Evolutionary conservation across 2,113 vertebrate species (phyloP), one percentile per base, ranked within the genome.

Genomic region (Ceyx melanurus): DNA sequence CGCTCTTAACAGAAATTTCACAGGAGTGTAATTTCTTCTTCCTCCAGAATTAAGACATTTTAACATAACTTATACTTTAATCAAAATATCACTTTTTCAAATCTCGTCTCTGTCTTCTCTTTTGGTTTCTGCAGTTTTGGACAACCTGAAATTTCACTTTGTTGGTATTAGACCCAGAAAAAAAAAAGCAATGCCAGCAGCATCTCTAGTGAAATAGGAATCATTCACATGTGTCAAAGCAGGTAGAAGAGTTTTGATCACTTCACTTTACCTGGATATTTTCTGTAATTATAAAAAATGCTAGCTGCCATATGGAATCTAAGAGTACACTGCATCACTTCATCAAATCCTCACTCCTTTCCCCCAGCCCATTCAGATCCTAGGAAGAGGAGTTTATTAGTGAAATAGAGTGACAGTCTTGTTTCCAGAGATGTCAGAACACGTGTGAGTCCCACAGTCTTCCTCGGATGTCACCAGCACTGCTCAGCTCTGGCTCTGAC

Each of bases 191-290:
- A 74, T 18, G 28, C 76, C 82, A 89, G 37, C 75, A 73, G 53
- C 85, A 90, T 48, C 60, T 77, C 54, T 48, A 68, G 22, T 57
- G 80, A 89, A 93, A 91, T 25, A 66, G 53, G 37, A 87, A 75
- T 90, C 74, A 51, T n/a, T 83, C 42, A n/a, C 17, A 45, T 43
- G 33, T 67, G 61, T 83, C 90, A 91, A 93, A 87, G 74, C 43
- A 95, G 82, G 71, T 89, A 75, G 82, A 89, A 86, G 54, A 68
- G 28, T 91, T 94, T 90, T 86, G 53, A 89, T 89, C 35, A 79
- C 33, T 85, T 96, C 75, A 53, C 43, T 94, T 82, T 61, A 92
- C n/a, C 43, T 60, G 42, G 40, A 31, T 77, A 72, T 86, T 68
- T 93, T 67, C 35, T 94, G 92, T 81, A 85, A 93, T 79, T 80